These are phyloP conservation scores for Dryocosmus kuriphilus DNA, from an alignment of 2,888 invertebrate genomes.

Conservation along the genomic window DNA sequence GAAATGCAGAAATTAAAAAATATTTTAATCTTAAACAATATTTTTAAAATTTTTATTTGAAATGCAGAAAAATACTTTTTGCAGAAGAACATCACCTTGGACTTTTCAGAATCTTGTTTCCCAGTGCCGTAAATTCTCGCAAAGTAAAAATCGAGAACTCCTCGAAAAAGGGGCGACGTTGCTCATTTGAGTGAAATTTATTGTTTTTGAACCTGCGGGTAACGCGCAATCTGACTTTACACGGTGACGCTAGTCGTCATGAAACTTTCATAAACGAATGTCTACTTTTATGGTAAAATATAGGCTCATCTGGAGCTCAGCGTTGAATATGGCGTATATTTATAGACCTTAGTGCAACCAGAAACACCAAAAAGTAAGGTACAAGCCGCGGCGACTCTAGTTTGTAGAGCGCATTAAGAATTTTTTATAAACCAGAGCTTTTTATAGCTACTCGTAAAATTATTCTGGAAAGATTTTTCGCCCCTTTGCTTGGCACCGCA, in stretches of 20 bases:
- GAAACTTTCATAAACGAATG: conserved; percentile 71
- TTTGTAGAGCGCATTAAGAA: conserved; percentile 6
- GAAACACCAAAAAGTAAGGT: conserved; percentile 11
- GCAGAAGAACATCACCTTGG: neutral
- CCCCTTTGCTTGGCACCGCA: too few species aligned
- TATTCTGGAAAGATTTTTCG: neutral
- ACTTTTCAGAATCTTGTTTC: conserved; percentile 19
- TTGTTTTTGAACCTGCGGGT: conserved; percentile 36
- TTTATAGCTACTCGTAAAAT: neutral
- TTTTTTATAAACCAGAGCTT: neutral
- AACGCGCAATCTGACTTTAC: conserved; percentile 54
- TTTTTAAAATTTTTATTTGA: too few species aligned
- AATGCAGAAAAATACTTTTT: too few species aligned
- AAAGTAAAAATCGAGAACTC: conserved; percentile 37
- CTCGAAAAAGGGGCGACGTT: conserved; percentile 35
- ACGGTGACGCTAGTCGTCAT: conserved; percentile 57
- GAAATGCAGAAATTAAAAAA: too few species aligned
- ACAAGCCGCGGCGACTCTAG: neutral
- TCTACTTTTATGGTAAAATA: conserved; percentile 69
- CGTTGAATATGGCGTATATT: conserved; percentile 57
- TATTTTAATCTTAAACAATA: too few species aligned
- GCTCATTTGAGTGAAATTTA: conserved; percentile 35
- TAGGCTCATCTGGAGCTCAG: conserved; percentile 59
- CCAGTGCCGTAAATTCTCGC: conserved; percentile 18
- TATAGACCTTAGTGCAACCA: conserved; percentile 59